These are phyloP conservation scores for Harpagoxenus sublaevis DNA, from an alignment of 2,888 invertebrate species.

Conservation along the genomic window DNA sequence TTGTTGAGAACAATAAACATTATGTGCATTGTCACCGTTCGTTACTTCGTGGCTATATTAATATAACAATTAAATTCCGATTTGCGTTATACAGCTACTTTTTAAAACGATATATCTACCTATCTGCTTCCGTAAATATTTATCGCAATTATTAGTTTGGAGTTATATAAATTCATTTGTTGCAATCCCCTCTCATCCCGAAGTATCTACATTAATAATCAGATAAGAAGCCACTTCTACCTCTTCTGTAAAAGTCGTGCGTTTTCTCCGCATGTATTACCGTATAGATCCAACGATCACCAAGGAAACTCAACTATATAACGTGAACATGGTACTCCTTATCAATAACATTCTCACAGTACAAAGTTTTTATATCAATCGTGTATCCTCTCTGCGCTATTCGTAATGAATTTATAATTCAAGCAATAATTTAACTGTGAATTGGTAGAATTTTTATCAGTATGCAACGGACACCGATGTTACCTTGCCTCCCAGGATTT, in stretches of 20 bases:
- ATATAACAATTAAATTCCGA: neutral
- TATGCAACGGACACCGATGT: conserved; percentile 88
- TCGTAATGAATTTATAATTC: conserved; percentile 22
- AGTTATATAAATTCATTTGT: conserved; percentile 25
- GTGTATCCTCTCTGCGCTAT: neutral
- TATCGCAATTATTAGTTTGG: neutral
- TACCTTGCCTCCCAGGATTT: conserved; percentile 92
- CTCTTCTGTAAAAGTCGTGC: neutral
- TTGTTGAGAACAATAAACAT: conserved; percentile 72
- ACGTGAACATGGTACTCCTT: neutral
- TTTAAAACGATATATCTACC: neutral
- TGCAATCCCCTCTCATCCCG: neutral
- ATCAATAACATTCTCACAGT: conserved; percentile 10
- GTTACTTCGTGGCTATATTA: neutral
- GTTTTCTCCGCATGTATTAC: neutral
- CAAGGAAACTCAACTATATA: conserved; percentile 43
- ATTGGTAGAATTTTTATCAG: conserved; percentile 59
- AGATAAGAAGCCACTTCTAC: neutral
- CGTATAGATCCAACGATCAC: conserved; percentile 44
- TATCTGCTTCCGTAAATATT: neutral
- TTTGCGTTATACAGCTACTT: neutral
- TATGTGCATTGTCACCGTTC: conserved; percentile 59
- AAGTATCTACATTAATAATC: neutral
- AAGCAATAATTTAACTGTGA: conserved; percentile 10
- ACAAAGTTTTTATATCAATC: conserved; percentile 22